Evolutionary conservation across 2,797 vertebrate genomes (phyloP).

Genomic region (Myotis daubentonii): DNA sequence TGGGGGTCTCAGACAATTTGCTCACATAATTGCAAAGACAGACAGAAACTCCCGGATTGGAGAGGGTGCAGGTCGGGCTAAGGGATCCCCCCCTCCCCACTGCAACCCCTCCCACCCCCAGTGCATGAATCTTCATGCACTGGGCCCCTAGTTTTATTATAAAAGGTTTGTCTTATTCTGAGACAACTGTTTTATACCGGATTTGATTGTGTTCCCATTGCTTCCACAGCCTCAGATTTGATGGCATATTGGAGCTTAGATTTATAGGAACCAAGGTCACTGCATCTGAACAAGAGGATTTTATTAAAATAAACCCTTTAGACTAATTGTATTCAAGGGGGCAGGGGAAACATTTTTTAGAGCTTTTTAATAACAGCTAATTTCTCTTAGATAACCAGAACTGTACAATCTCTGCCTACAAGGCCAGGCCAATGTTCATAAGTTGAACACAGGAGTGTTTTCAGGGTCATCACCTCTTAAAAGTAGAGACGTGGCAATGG

Average conservation of each 20-base stretch:
- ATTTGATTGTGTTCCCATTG: not conserved
- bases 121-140: no score
- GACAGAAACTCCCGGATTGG: no score
- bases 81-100: no score
- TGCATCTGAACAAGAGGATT: not conserved
- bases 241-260: not conserved
- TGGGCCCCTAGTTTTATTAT: not conserved
- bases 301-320: not conserved
- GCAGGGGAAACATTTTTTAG: no score
- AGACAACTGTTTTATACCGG: not conserved
- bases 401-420: not conserved
- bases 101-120: no score
- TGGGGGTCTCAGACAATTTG: no score
- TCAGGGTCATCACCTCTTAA: not conserved
- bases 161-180: not conserved
- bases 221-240: not conserved
- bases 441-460: not conserved
- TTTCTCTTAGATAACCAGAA: not conserved
- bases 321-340: not conserved
- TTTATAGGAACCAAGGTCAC: not conserved
- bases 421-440: not conserved
- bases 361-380: not conserved
- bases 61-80: no score
- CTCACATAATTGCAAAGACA: no score
- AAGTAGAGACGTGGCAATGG: rapidly evolving